These are phyloP conservation scores for Cheilosia impressa DNA, from an alignment of 2,888 invertebrate genomes.

Conservation along the genomic window DNA sequence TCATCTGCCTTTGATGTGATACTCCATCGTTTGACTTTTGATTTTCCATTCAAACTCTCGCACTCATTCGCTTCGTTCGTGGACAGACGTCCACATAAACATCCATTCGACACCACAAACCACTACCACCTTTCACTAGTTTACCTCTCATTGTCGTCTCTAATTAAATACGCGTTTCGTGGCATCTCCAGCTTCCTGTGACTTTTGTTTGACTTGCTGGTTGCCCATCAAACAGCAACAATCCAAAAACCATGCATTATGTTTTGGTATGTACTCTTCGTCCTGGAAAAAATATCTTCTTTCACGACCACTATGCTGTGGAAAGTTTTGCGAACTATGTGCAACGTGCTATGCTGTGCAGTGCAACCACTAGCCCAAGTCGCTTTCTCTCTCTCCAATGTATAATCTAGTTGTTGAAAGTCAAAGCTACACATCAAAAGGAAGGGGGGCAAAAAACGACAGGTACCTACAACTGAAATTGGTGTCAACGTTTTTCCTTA, in stretches of 20 bases:
- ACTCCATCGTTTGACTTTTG: slow-evolving; percentile 1
- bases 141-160: neutral
- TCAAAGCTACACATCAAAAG: slow-evolving; percentile 33
- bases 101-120: no score
- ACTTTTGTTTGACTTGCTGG: slow-evolving; percentile 42
- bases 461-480: slow-evolving; percentile 30
- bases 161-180: neutral
- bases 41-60: neutral
- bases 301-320: slow-evolving; percentile 11
- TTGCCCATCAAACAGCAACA: slow-evolving; percentile 37
- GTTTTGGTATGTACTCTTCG: neutral
- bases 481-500: slow-evolving; percentile 48
- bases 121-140: neutral
- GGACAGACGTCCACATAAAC: neutral
- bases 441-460: neutral
- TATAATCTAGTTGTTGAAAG: slow-evolving; percentile 24
- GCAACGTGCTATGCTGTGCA: neutral
- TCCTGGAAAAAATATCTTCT: neutral
- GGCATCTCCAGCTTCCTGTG: slow-evolving; percentile 1
- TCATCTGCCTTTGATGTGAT: neutral
- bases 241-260: slow-evolving; percentile 32
- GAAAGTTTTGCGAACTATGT: slow-evolving; percentile 51
- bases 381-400: neutral
- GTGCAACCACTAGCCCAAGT: neutral
- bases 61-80: no score